Base-by-base conservation (phyloP, 2,888 invertebrate genomes). In the Tiliacea aurago region DNA sequence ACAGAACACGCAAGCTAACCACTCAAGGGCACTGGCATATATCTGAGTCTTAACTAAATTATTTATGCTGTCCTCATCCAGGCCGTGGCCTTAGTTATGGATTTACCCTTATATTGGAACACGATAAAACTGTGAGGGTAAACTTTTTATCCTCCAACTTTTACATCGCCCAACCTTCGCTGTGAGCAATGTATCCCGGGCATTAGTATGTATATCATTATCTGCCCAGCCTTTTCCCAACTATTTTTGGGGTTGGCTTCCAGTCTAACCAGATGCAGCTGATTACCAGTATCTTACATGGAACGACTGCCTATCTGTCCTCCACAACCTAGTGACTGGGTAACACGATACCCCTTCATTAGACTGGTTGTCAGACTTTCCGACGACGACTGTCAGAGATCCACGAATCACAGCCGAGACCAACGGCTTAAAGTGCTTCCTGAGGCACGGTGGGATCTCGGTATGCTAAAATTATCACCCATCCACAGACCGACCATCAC, bases 71-170 rank as follows among this genome's bases (percentile, higher is more conserved):
- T 49, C 59, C 28, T 47, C 23, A 51, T 33, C 18, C 47, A 18
- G 10, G 4, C 33, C 15, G 13, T 47, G 68, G 55, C 59, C 56
- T 67, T 33, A 55, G 49, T 71, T 62, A 69, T 63, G 53, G 43
- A 80, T 72, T 71, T 82, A 51, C 37, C 78, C 81, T 78, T 83
- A 78, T 69, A 82, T 86, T 69, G 76, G 78, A 84, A 83, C 65
- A 66, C 81, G 78, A 85, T 86, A 87, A 89, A 90, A 90, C 84
- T 88, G 85, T 70, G 70, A 62, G 76, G 78, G 55, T 82, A 81
- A 88, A 84, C 77, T 81, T 84, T n/a, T 84, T 85, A 84, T 83
- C 73, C 68, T 66, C 43, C 10, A 80, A 78, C 69, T 84, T 85
- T 70, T 59, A 37, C 67, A 55, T 67, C 33, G 23, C 13, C n/a